Percentiles rank a stretch among this genome's conserved stretches.
phyloP scores from a whole-genome alignment of 2,113 vertebrate species.

The Picathartes gymnocephalus region DNA sequence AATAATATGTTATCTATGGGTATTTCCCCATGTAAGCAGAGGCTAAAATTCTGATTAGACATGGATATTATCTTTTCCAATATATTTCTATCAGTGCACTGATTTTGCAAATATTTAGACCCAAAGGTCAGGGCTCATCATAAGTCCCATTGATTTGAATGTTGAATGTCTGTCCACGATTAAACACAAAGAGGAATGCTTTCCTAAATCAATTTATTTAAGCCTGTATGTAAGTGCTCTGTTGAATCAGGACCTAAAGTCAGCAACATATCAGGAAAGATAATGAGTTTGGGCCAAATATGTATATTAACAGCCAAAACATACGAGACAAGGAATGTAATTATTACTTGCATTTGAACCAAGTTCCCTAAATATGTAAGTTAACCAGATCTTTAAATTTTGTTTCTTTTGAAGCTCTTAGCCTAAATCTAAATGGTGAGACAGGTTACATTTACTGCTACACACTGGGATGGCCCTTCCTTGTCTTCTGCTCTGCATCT shows the following conservation, averaged over 20 bases:
- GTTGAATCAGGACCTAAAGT: slow-evolving; percentile 24
- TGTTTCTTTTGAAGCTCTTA: background rate
- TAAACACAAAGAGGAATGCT: background rate
- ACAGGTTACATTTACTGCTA: background rate
- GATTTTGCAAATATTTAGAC: slow-evolving; percentile 50
- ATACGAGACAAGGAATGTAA: background rate
- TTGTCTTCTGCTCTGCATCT: background rate
- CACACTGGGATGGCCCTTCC: background rate
- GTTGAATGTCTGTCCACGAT: slow-evolving; percentile 17
- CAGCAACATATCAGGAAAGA: background rate
- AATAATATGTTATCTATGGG: slow-evolving; percentile 19
- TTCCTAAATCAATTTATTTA: slow-evolving; percentile 47
- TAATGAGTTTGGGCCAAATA: background rate
- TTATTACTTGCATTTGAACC: background rate
- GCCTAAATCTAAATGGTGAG: background rate
- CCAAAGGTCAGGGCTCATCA: slow-evolving; percentile 22
- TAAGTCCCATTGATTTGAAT: slow-evolving; percentile 28
- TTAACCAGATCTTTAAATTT: background rate
- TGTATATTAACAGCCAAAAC: background rate
- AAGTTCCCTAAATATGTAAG: background rate
- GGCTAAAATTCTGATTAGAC: slow-evolving; percentile 35
- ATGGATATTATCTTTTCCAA: slow-evolving; percentile 32
- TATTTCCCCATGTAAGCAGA: slow-evolving; percentile 36
- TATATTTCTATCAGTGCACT: slow-evolving; percentile 30
- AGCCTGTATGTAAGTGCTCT: slow-evolving; percentile 5